Base-by-base conservation (phyloP, 2,888 invertebrate species). In the Hyles lineata region DNA sequence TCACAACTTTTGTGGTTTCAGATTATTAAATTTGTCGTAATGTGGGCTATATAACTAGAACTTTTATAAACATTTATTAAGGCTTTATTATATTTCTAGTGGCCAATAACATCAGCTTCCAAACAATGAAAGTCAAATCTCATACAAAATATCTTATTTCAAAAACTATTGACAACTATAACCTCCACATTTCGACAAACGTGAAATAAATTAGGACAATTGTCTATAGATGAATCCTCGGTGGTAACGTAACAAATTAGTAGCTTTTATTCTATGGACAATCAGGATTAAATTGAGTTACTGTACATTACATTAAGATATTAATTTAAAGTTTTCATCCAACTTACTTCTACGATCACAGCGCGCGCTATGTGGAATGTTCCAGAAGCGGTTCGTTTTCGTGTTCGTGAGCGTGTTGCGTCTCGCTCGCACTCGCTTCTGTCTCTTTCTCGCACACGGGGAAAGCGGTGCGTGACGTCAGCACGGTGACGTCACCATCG, bases 351-450 rank as follows among this genome's bases (percentile, higher is more conserved):
- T 89, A 89, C 76, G 80, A 87, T 90, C 90, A 90, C 90, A 90
- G 89, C 84, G 85, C 81, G 81, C 83, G 89, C 86, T 93, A 92
- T 85, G 92, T 91, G 88, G 90, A 88, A 84, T 91, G 90, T 89
- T 92, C 91, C 74, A 94, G 87, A 60, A 94, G 87, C 25, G 92
- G 85, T 74, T 90, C 87, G 72, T 87, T 80, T 78, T 92, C 91
- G 74, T 78, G 83, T 58, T 79, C 82, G 67, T 60, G 70, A 60
- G 52, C 62, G 55, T 35, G 72, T 25, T 73, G 59, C 58, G 35
- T 81, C 81, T 77, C 73, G 74, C 67, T 76, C 75, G 71, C 72
- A 74, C 63, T 78, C 76, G 74, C 75, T 72, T 58, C 78, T 74
- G 70, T 78, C 72, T 79, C 79, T 55, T 74, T 79, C 72, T 84